Conservation (phyloP, 2,113 vertebrate species). For the Rattus rattus region DNA sequence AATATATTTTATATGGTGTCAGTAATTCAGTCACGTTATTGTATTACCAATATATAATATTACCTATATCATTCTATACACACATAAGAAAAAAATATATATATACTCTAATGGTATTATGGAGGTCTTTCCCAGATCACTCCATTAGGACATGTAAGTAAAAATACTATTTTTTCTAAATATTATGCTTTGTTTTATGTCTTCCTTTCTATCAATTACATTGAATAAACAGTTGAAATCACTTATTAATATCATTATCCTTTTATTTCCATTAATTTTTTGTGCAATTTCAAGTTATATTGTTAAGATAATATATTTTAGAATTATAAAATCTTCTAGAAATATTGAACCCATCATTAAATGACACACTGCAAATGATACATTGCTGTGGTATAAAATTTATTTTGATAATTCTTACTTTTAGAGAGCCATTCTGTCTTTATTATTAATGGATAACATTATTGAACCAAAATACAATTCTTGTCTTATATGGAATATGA, state of each 20-base stretch:
- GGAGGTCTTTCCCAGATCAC: background rate
- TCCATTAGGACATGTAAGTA: background rate
- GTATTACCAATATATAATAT: background rate
- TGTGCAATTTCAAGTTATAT: background rate
- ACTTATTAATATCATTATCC: background rate
- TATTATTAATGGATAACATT: background rate
- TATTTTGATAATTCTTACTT: background rate
- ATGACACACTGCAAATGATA: background rate
- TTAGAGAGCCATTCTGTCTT: background rate
- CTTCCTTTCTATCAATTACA: background rate
- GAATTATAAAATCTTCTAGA: background rate
- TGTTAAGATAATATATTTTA: background rate
- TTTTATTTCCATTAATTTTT: background rate
- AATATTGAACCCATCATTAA: background rate
- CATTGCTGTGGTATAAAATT: background rate
- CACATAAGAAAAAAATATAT: background rate
- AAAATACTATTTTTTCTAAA: background rate
- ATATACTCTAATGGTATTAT: background rate
- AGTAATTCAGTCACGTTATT: background rate
- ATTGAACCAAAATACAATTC: background rate
- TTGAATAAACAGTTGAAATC: too few relatives aligned
- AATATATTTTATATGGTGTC: background rate
- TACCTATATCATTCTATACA: background rate
- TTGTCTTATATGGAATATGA: too few relatives aligned
- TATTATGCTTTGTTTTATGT: background rate